Evolutionary conservation across 2,888 invertebrate species (phyloP).

Genomic region (Cryptophagus acutangulus): DNA sequence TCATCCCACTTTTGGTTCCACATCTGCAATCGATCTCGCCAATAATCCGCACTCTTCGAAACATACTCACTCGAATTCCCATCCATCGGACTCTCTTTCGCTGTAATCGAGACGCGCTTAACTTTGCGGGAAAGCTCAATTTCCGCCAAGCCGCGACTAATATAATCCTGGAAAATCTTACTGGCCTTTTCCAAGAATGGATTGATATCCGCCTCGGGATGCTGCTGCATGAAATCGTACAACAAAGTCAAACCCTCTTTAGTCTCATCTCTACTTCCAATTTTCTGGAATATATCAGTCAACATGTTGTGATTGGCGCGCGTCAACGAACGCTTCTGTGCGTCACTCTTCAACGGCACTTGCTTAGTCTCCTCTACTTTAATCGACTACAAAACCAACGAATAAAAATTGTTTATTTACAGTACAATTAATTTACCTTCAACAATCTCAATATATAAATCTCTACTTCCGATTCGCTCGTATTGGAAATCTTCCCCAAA

Average conservation of each 20-base stretch:
- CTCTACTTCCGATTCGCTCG: constrained; percentile 80
- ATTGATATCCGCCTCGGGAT: constrained; percentile 81
- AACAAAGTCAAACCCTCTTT: constrained; percentile 74
- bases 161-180: constrained; percentile 81
- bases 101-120: constrained; percentile 16
- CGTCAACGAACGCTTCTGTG: constrained; percentile 53
- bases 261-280: constrained; percentile 83
- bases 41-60: constrained; percentile 38
- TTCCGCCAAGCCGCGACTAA: constrained; percentile 68
- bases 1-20: constrained; percentile 37
- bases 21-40: constrained; percentile 36
- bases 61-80: no score
- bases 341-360: constrained; percentile 42
- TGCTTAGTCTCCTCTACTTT: constrained; percentile 50
- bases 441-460: constrained; percentile 78
- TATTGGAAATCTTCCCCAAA: constrained; percentile 69
- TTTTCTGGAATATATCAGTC: constrained; percentile 84
- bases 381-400: constrained; percentile 44
- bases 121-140: constrained; percentile 47
- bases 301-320: constrained; percentile 80
- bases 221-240: constrained; percentile 73
- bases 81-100: constrained; percentile 3
- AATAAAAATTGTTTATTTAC: constrained; percentile 4
- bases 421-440: constrained; percentile 51
- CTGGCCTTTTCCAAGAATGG: constrained; percentile 80